A percentile compares a stretch with the other conserved stretches of the same genome.
phyloP scores from a whole-genome alignment of 2,113 vertebrate species.

The Manacus vitellinus region DNA sequence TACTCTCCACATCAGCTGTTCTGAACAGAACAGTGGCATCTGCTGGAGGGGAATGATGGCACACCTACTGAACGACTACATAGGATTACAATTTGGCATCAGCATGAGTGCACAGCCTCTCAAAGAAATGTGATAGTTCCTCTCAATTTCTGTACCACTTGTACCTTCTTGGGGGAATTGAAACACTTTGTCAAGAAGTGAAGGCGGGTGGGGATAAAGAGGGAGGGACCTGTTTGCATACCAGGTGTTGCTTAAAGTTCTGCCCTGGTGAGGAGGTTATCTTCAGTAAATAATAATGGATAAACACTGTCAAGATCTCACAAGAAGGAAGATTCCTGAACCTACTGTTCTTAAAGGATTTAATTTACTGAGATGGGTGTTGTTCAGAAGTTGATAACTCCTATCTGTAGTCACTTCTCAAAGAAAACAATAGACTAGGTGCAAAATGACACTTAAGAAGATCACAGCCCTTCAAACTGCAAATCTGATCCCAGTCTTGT shows the following conservation, averaged over 20 bases:
- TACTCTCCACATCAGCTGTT: background rate
- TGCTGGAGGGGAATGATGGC: background rate
- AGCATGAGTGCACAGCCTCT: background rate
- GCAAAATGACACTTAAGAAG: background rate
- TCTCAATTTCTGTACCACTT: background rate
- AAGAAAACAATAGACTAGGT: background rate
- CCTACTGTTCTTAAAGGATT: background rate
- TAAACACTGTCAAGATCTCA: background rate
- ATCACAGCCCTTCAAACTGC: background rate
- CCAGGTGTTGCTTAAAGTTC: background rate
- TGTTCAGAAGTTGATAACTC: background rate
- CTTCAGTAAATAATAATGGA: slow-evolving; percentile 23
- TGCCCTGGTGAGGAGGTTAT: slow-evolving; percentile 20
- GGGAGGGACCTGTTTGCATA: background rate
- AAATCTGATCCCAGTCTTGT: background rate
- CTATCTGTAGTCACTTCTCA: slow-evolving; percentile 8
- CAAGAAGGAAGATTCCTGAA: background rate
- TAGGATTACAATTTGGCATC: background rate
- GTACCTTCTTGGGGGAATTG: background rate
- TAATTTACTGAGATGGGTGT: background rate
- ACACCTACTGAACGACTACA: background rate
- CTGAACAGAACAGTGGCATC: background rate
- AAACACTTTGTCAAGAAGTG: background rate
- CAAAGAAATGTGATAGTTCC: background rate
- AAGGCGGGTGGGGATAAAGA: background rate